Base-by-base conservation (phyloP, 2,888 invertebrate genomes). In the Scaptomyza caliginosa region DNA sequence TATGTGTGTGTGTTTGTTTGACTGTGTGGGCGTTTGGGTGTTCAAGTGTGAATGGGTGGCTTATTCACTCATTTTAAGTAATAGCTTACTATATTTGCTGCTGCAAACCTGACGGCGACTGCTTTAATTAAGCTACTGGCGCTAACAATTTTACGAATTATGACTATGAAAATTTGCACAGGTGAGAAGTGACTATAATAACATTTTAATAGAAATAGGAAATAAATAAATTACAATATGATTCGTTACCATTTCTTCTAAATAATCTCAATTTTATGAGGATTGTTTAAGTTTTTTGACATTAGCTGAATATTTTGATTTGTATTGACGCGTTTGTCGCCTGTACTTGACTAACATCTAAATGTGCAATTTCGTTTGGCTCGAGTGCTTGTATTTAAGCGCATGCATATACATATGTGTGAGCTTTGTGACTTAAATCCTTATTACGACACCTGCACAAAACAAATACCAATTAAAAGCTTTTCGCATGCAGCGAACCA, bases 391-490 rank as follows among this genome's bases (percentile, higher is more conserved):
- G 38, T 19, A 13, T 24, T 30, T 48, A 43, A 11, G 34, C 51
- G 28, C 1, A 52, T 10, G 32, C 24, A 24, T 23, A 42, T 51
- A 28, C 28, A 43, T 58, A 42, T 43, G 52, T 24, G 34, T 60
- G 39, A 1, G 26, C 5, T 54, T 55, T 52, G 49, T 67, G 52
- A 51, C 54, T 79, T 74, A 74, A 77, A 67, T 74, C 72, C 80
- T 76, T 75, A 79, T 77, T 80, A 71, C 67, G 58, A 72, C 75
- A 86, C 74, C 75, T 80, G 80, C 65, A 80, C 68, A 67, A 78
- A 87, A 74, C 77, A 86, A 88, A 87, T 76, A 81, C 73, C 71
- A 82, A 77, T 83, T 88, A 85, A 83, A 71, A 73, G 77, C 78
- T 72, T 78, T 86, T 68, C 73, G 65, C 66, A 73, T 77, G 79